phyloP scores from a whole-genome alignment of 2,888 invertebrate species.

The Slavum lentiscoides region DNA sequence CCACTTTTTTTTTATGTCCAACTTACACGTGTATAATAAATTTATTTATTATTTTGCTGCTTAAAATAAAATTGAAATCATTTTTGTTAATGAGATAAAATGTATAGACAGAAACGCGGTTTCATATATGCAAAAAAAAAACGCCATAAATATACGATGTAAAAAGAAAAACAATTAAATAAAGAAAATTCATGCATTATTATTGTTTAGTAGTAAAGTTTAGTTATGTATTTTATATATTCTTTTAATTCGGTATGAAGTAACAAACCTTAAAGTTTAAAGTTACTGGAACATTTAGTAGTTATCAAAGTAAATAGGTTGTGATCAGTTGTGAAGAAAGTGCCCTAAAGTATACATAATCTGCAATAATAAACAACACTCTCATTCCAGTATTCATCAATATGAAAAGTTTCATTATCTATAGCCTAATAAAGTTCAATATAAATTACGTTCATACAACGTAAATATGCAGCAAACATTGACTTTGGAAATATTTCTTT shows the following conservation, averaged over 20 bases:
- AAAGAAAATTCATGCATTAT: conserved; percentile 9
- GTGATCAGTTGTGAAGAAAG: not conserved
- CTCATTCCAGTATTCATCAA: not conserved
- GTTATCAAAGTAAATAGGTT: not conserved
- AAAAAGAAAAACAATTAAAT: not conserved
- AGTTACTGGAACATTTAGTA: not conserved
- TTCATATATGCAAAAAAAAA: conserved; percentile 2
- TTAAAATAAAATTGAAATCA: not conserved
- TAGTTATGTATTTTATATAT: not conserved
- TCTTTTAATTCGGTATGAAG: not conserved
- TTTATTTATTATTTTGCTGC: not conserved
- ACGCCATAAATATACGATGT: not conserved
- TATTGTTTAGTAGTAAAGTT: not conserved
- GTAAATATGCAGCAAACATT: too few relatives aligned
- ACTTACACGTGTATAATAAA: not conserved
- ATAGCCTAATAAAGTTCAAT: too few relatives aligned
- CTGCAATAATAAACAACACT: not conserved
- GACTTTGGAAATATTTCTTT: too few relatives aligned
- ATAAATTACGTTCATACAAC: too few relatives aligned
- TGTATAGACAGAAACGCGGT: not conserved
- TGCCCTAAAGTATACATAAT: not conserved
- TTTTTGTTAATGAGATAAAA: not conserved
- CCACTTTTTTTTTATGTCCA: conserved; percentile 11
- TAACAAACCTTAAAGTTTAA: not conserved
- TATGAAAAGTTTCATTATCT: too few relatives aligned